phyloP scores from a whole-genome alignment of 2,797 vertebrate genomes.

The Cirrhinus molitorella region DNA sequence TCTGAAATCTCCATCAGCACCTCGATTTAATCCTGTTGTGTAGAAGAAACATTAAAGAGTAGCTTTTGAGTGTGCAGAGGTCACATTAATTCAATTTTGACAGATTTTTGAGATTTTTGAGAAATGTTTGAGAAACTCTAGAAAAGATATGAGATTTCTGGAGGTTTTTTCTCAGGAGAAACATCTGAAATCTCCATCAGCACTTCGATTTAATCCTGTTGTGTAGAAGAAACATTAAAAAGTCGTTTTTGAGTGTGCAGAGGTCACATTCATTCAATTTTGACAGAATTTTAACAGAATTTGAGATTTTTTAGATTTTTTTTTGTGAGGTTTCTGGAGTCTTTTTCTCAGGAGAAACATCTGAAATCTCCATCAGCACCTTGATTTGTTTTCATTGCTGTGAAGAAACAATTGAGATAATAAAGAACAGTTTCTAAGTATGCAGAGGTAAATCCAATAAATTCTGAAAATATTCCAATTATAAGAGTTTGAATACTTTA shows the following conservation, averaged over 20 bases:
- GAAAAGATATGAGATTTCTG: background rate
- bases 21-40: background rate
- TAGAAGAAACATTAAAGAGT: background rate
- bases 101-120: no score
- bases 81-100: background rate
- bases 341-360: no score
- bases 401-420: no score
- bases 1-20: background rate
- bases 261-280: no score
- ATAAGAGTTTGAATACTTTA: background rate
- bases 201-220: background rate
- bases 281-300: background rate
- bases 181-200: background rate
- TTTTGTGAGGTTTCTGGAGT: no score
- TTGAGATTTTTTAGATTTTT: no score
- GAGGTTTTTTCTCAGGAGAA: background rate
- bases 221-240: slow-evolving; percentile 1
- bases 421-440: no score
- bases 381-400: no score
- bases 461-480: no score
- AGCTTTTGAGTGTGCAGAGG: background rate
- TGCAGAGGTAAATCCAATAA: no score
- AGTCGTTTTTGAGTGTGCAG: no score
- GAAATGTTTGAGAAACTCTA: background rate
- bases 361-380: no score